A percentile compares a stretch with the other conserved stretches of the same genome.
Evolutionary conservation across 1,140 invertebrate genomes (phyloP).

Genomic region (Pissodes strobi): DNA sequence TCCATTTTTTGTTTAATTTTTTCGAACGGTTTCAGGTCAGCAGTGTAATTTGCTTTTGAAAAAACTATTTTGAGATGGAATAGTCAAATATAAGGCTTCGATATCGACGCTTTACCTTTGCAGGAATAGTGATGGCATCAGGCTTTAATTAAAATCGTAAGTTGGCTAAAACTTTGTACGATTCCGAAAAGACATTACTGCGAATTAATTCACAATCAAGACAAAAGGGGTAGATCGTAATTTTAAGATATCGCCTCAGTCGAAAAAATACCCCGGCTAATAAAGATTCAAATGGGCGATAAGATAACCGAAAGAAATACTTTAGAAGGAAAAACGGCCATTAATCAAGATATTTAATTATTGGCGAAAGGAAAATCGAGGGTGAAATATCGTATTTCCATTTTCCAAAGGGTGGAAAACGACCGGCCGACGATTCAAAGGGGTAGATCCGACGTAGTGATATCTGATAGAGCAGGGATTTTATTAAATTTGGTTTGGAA

Average conservation of each 20-base stretch:
- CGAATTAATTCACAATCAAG: too few species aligned
- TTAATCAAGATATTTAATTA: slow-evolving; percentile 41
- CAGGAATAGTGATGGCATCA: too few species aligned
- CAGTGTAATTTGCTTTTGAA: too few species aligned
- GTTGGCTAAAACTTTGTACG: too few species aligned
- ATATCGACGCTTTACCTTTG: too few species aligned
- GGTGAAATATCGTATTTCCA: slow-evolving; percentile 40
- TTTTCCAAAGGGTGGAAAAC: slow-evolving; percentile 33
- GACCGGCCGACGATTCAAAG: slow-evolving; percentile 11
- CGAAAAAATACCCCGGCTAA: slow-evolving; percentile 28
- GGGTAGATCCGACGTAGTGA: slow-evolving; percentile 27
- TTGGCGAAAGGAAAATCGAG: slow-evolving; percentile 39
- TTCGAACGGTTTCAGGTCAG: too few species aligned
- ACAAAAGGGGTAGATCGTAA: slow-evolving; percentile 13
- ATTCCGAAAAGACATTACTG: too few species aligned
- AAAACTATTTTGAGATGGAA: too few species aligned
- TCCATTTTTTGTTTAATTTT: too few species aligned
- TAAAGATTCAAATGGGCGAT: slow-evolving; percentile 31
- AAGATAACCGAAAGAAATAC: slow-evolving; percentile 36
- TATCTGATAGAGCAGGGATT: slow-evolving; percentile 30
- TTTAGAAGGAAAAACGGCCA: slow-evolving; percentile 37
- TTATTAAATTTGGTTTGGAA: slow-evolving; percentile 37
- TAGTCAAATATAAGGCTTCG: too few species aligned
- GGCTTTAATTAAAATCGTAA: too few species aligned
- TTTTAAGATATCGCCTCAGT: slow-evolving; percentile 12